Evolutionary conservation across 2,113 vertebrate species (phyloP).

Genomic region (Petrocephalus microphthalmus): DNA sequence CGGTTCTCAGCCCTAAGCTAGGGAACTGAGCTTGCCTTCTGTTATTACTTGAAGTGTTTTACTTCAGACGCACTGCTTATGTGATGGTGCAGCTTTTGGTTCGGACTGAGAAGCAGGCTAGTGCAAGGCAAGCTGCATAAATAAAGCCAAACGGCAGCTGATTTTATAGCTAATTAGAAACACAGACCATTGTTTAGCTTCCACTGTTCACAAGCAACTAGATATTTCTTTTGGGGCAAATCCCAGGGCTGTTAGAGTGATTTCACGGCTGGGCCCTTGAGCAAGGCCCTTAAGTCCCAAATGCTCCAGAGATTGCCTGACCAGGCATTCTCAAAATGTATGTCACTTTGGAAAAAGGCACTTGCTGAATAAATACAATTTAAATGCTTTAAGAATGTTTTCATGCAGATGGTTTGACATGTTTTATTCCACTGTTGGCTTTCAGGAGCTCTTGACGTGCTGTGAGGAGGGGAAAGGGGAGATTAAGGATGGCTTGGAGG

Average conservation of each 20-base stretch:
- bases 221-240: background rate
- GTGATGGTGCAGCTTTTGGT: background rate
- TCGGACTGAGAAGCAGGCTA: background rate
- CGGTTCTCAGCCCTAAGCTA: background rate
- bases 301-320: background rate
- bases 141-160: background rate
- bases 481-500: slow-evolving; percentile 94
- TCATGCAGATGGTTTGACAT: background rate
- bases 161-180: background rate
- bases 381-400: background rate
- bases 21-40: background rate
- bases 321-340: background rate
- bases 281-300: background rate
- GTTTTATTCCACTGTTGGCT: slow-evolving; percentile 14
- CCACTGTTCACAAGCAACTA: background rate
- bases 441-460: slow-evolving; percentile 87
- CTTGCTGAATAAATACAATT: background rate
- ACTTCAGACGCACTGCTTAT: background rate
- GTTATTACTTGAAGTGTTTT: background rate
- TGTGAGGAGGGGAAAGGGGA: slow-evolving; percentile 97
- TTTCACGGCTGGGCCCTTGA: background rate
- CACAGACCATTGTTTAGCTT: background rate
- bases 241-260: background rate
- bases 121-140: background rate
- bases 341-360: background rate